phyloP scores from a whole-genome alignment of 2,113 vertebrate genomes.

The Kryptolebias marmoratus region DNA sequence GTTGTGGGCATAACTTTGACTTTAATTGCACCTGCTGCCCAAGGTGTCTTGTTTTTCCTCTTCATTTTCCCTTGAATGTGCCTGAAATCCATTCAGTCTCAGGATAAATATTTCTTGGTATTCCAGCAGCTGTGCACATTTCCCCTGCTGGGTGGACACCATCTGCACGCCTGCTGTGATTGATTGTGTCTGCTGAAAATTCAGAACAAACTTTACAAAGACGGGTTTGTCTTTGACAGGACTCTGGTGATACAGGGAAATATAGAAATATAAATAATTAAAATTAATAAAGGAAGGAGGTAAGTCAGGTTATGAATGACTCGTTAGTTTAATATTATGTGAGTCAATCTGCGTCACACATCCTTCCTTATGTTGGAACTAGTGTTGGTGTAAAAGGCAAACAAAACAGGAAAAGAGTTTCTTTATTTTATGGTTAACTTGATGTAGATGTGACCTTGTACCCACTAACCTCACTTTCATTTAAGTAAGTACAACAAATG shows the following conservation, averaged over 20 bases:
- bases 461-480: too few species aligned
- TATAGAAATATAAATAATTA: too few species aligned
- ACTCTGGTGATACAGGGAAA: neutral
- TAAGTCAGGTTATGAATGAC: too few species aligned
- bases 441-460: too few species aligned
- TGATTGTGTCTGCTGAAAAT: neutral
- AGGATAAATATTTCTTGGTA: neutral
- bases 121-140: neutral
- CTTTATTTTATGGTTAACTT: too few species aligned
- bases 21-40: neutral
- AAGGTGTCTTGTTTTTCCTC: neutral
- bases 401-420: too few species aligned
- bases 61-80: neutral
- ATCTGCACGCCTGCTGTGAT: neutral
- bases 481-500: too few species aligned
- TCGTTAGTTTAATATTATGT: too few species aligned
- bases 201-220: neutral
- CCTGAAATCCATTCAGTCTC: neutral
- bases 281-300: too few species aligned
- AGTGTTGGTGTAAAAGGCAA: too few species aligned
- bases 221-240: neutral
- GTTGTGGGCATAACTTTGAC: neutral
- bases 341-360: too few species aligned
- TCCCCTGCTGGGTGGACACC: neutral
- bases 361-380: too few species aligned